Evolutionary conservation across 2,797 vertebrate species (phyloP).

Genomic region (Thamnophis elegans): DNA sequence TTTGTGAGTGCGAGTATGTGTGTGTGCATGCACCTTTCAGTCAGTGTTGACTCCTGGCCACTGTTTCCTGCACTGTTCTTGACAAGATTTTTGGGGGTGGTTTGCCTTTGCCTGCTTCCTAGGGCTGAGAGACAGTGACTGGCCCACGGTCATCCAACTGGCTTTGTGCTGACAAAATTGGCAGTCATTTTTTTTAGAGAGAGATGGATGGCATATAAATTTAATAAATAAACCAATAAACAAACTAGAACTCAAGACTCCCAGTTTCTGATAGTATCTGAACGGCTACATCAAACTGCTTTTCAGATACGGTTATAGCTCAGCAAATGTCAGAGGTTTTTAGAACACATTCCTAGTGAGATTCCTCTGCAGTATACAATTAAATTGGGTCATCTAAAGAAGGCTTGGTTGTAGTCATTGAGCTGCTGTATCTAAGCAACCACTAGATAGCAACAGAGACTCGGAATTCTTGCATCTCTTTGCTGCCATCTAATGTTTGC

Average conservation of each 20-base stretch:
- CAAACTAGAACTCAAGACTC: not conserved
- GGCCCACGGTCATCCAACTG: not conserved
- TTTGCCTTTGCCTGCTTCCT: not conserved
- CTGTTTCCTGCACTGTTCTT: not conserved
- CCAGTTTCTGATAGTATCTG: not conserved
- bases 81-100: not conserved
- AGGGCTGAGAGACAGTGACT: not conserved
- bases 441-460: not conserved
- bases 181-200: not conserved
- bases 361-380: not conserved
- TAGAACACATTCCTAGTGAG: not conserved
- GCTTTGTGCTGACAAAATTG: not conserved
- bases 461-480: not conserved
- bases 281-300: not conserved
- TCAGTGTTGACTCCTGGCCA: not conserved
- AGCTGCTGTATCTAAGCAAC: not conserved
- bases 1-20: not conserved
- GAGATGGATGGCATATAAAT: not conserved
- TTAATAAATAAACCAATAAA: not conserved
- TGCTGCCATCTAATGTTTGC: not conserved
- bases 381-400: not conserved
- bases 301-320: not conserved
- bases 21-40: not conserved
- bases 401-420: not conserved
- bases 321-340: not conserved